phyloP scores from a whole-genome alignment of 2,113 vertebrate species.

The Erinaceus europaeus region DNA sequence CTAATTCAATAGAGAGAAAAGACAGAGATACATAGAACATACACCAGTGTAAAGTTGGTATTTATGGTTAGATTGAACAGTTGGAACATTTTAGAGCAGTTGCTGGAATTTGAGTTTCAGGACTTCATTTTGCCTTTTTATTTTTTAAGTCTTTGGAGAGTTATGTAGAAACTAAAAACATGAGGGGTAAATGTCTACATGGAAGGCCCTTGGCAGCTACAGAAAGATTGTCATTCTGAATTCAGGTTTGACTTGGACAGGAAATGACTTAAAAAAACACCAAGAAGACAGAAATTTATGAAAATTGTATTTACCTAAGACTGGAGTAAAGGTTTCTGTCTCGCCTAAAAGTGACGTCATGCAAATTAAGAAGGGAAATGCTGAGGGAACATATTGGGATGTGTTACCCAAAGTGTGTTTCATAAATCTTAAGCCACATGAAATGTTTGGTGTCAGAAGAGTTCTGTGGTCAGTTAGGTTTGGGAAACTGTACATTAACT shows the following conservation, averaged over 20 bases:
- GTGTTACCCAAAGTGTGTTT: background rate
- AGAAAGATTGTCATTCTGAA: slow-evolving; percentile 52
- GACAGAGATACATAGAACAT: background rate
- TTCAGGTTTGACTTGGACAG: slow-evolving; percentile 55
- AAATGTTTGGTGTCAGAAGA: background rate
- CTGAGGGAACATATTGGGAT: background rate
- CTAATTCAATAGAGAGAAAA: background rate
- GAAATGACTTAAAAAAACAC: slow-evolving; percentile 53
- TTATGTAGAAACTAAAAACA: slow-evolving; percentile 29
- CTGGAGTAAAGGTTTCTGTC: slow-evolving; percentile 51
- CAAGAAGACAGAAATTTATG: slow-evolving; percentile 53
- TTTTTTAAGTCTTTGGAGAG: slow-evolving; percentile 15
- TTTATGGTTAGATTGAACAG: background rate
- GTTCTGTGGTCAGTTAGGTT: background rate
- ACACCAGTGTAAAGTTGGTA: background rate
- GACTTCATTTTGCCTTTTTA: background rate
- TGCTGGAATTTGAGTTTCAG: slow-evolving; percentile 5
- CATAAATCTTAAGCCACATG: background rate
- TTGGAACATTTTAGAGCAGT: slow-evolving; percentile 14
- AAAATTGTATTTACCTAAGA: slow-evolving; percentile 57
- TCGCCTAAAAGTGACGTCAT: slow-evolving; percentile 54
- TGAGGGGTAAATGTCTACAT: slow-evolving; percentile 35
- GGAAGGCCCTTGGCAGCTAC: slow-evolving; percentile 42
- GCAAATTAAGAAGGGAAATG: slow-evolving; percentile 7
- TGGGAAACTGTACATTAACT: background rate